Evolutionary conservation across 2,113 vertebrate genomes (phyloP), one percentile per base, ranked within the genome.

Genomic region (Pristiophorus japonicus): DNA sequence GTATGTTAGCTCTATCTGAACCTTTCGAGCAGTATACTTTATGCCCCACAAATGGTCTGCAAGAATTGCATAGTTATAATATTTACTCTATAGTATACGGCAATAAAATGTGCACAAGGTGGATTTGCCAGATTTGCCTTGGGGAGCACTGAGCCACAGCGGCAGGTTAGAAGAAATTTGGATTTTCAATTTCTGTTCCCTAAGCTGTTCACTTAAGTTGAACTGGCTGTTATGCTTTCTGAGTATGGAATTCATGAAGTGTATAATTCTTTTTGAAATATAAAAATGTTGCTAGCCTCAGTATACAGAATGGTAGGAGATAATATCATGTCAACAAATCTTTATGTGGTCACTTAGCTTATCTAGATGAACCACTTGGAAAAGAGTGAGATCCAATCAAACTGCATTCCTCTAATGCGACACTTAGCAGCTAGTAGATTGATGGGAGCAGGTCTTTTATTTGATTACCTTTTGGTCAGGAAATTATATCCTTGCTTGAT

Each of bases 121-220:
- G 4, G 78, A 45, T 42, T 81, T 81, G 38, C 78, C 78, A 22
- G 38, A 24, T 45, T 20, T 45, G 42, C 78, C 38, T n/a, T 34
- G n/a, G 34, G 4, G 11, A 78, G n/a, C 16, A 38, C 12, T 38
- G n/a, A 78, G 14, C n/a, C 75, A 78, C n/a, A 16, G n/a, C 12
- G n/a, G n/a, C n/a, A 38, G 11, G 3, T 38, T 81, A 20, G 18
- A 45, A 81, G 11, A 81, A 5, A 20, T 81, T 42, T 81, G 16
- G 16, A 81, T 81, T 81, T 81, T 81, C 78, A 81, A 42, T 81
- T 81, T 81, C 78, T 81, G 78, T 81, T 81, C 38, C 70, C 38
- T 81, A 45, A 81, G 78, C 38, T 81, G 78, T 81, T 45, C 78
- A 81, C 78, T 22, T 81, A 20, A 45, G 78, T 20, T 45, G 18